These are phyloP conservation scores for Biston betularia DNA, from an alignment of 2,888 invertebrate species.

Conservation along the genomic window DNA sequence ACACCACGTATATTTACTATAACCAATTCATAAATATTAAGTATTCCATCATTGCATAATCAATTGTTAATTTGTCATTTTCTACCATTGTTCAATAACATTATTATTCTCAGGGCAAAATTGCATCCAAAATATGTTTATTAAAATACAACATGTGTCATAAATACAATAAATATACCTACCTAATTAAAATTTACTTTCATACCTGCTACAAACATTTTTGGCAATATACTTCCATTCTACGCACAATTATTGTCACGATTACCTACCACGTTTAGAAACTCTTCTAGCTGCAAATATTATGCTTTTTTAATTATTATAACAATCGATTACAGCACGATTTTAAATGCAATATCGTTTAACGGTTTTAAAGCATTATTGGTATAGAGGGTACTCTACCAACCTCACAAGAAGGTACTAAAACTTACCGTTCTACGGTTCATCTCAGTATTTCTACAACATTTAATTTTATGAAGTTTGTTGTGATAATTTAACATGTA, in stretches of 20 bases:
- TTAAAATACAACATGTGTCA: conserved; percentile 28
- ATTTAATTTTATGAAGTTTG: not conserved
- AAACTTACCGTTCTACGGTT: not conserved
- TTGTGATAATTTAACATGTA: not conserved
- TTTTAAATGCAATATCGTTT: conserved; percentile 5
- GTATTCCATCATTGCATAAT: too few species aligned
- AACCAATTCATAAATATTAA: too few species aligned
- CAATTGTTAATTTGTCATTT: too few species aligned
- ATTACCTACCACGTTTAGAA: conserved; percentile 46
- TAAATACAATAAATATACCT: conserved; percentile 12
- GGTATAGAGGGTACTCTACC: not conserved
- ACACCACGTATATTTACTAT: too few species aligned
- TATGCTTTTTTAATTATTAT: not conserved
- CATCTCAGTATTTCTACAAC: not conserved
- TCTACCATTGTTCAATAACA: not conserved
- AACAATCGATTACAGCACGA: not conserved
- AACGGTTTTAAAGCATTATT: not conserved
- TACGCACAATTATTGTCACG: conserved; percentile 59
- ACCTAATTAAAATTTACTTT: not conserved
- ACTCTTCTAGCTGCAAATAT: not conserved
- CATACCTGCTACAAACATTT: conserved; percentile 8
- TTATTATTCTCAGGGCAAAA: conserved; percentile 14
- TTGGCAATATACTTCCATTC: conserved; percentile 51
- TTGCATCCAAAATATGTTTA: conserved; percentile 19
- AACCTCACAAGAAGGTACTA: not conserved